Evolutionary conservation across 1,140 invertebrate species (phyloP), one percentile per base, ranked within the genome.

Genomic region (Neotoxoptera formosana): DNA sequence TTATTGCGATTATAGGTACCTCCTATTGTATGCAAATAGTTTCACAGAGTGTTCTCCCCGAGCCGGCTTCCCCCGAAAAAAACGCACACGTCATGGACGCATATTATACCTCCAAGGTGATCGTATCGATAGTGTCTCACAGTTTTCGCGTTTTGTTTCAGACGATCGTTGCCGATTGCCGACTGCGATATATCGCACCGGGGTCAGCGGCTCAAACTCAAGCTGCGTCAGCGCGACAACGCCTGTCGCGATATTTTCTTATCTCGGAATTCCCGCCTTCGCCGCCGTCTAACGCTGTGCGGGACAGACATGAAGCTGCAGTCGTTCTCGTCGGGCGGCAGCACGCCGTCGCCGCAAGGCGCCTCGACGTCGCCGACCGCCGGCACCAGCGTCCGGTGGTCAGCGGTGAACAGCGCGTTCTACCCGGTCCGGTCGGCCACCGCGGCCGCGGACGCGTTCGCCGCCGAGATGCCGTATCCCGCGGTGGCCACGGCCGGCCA

Each of bases 331-430:
- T 41, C 91, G 48, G 84, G 91, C n/a, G 84, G 91, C 23, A 86
- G 45, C 14, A 53, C 91, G 14, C 91, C 91, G 81, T 86, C 81
- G 7, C 81, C 91, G 11, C 67, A 21, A 67, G 89, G 45, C n/a
- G 1, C 34, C 1, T 36, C 47, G 34, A 53, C 84, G 91, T 92
- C 91, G 14, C 91, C 91, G 45, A 92, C 48, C 20, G 81, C 48
- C 21, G 91, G 81, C 23, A 84, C 76, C 34, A 84, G 76, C 25
- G 81, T 92, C 23, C 76, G 34, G 34, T 92, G 91, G 91, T 92
- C 91, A 48, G 34, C 84, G 2, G n/a, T 81, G 76, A 84, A 92
- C 81, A 92, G 91, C 81, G 91, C 91, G 11, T 92, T 92, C 34
- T 92, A 11, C 41, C 91, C 91, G 0, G 67, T 92, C 23, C 45